Base-by-base conservation (phyloP, 2,888 invertebrate genomes). In the Leptinotarsa juncta region DNA sequence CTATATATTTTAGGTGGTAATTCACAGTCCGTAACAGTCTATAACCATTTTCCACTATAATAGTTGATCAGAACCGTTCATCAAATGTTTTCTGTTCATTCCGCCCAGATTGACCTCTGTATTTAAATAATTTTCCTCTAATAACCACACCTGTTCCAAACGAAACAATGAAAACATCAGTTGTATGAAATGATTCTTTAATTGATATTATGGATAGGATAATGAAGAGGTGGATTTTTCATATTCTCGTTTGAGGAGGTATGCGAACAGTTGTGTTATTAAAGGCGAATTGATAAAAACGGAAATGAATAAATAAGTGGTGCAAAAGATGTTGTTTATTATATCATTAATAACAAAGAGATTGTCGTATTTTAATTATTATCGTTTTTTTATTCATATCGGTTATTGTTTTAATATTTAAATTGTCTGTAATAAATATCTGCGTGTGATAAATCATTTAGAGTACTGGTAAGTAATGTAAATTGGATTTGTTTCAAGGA, bases 121-220 rank as follows among this genome's bases (percentile, higher is more conserved):
- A 23, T 14, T 57, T 23, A 16, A 4, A 23, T 15, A 23, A 57
- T 4, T 23, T 57, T 14, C 23, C 23, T 18, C 23, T 50, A 53
- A 51, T 18, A 15, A 70, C 55, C 71, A 72, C 77, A 77, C 72
- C 77, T 77, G 77, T 77, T 74, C 51, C 57, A 70, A 67, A 69
- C 67, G 53, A 73, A 69, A 76, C 76, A 76, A 73, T 76, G 62
- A 69, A 60, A 76, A 71, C 62, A 71, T 60, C 49, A 71, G 72
- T 77, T 77, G 70, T 77, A 74, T 49, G 20, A 69, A 74, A 74
- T 77, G 65, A 65, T 67, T 72, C 65, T 72, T 72, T 74, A 74
- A 77, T 74, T 77, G 71, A 72, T 72, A 65, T 73, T 67, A 70
- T 71, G 71, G 51, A 71, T 71, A 62, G 71, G 72, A 73, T 77